phyloP scores from a whole-genome alignment of 2,888 invertebrate genomes.

The Oligia latruncula region DNA sequence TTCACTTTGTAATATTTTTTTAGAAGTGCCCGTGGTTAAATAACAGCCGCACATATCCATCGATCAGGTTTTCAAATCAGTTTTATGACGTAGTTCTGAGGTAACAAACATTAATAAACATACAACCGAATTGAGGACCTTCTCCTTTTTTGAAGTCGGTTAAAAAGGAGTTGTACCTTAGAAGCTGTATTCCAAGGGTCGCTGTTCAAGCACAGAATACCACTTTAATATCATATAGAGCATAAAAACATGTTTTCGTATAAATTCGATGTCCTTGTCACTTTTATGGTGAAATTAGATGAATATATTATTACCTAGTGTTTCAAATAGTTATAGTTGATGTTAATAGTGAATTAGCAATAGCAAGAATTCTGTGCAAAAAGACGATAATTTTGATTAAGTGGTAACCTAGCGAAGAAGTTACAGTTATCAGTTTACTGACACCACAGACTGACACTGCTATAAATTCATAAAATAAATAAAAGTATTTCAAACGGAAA shows the following conservation, averaged over 20 bases:
- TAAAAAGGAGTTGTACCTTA: neutral
- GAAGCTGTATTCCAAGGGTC: neutral
- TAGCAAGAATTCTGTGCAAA: neutral
- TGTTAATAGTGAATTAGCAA: neutral
- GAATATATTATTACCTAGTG: neutral
- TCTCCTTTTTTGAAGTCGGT: too few relatives aligned
- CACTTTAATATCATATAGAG: neutral
- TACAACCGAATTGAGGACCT: too few relatives aligned
- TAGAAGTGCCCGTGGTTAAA: too few relatives aligned
- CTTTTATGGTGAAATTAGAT: neutral
- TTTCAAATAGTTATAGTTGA: neutral
- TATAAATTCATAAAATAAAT: neutral
- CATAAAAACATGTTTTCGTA: too few relatives aligned
- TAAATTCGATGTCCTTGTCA: neutral
- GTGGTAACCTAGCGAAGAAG: neutral
- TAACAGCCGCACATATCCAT: too few relatives aligned
- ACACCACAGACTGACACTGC: neutral
- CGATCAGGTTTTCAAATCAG: too few relatives aligned
- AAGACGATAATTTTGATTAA: neutral
- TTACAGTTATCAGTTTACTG: neutral
- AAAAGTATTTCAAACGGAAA: neutral
- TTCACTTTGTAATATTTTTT: too few relatives aligned
- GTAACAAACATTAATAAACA: too few relatives aligned
- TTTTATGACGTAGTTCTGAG: too few relatives aligned
- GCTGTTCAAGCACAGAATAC: neutral